phyloP scores from a whole-genome alignment of 1,140 invertebrate species.

The Anagrus nilaparvatae region DNA sequence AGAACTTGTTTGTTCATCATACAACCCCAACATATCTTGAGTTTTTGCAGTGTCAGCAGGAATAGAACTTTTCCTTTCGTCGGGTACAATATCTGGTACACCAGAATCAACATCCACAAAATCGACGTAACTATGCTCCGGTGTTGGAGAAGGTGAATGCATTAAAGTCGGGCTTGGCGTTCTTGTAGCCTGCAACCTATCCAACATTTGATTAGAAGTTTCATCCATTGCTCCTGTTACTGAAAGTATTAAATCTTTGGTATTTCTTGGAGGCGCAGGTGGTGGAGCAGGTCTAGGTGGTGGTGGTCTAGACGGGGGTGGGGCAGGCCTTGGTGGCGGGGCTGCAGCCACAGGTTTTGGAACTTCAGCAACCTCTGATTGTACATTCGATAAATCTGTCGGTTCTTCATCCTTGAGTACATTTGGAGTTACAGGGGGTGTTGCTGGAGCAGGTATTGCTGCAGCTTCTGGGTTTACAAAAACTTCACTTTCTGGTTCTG shows the following conservation, averaged over 20 bases:
- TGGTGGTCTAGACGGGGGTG: constrained; percentile 35
- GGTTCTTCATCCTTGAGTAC: constrained; percentile 11
- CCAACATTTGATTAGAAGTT: constrained; percentile 70
- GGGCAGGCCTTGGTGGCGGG: constrained; percentile 28
- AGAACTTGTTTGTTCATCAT: constrained; percentile 16
- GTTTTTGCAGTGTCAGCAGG: constrained; percentile 14
- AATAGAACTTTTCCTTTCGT: constrained; percentile 16
- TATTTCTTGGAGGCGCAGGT: constrained; percentile 56
- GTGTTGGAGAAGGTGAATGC: constrained; percentile 76
- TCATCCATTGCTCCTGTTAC: constrained; percentile 83
- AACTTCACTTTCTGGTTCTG: constrained; percentile 9
- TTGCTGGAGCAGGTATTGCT: constrained; percentile 15
- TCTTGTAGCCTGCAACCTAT: constrained; percentile 69
- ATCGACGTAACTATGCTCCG: constrained; percentile 59
- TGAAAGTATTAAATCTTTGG: constrained; percentile 73
- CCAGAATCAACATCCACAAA: constrained; percentile 48
- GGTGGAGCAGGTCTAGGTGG: constrained; percentile 42
- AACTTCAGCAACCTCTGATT: background rate
- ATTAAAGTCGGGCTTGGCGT: constrained; percentile 74
- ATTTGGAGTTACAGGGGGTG: background rate
- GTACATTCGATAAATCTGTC: no score
- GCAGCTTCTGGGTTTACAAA: constrained; percentile 19
- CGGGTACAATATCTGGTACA: constrained; percentile 33
- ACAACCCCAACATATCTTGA: constrained; percentile 35
- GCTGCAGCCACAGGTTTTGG: constrained; percentile 28